These are phyloP conservation scores for Strigamia transsilvanica DNA, from an alignment of 2,888 invertebrate species.

Conservation along the genomic window DNA sequence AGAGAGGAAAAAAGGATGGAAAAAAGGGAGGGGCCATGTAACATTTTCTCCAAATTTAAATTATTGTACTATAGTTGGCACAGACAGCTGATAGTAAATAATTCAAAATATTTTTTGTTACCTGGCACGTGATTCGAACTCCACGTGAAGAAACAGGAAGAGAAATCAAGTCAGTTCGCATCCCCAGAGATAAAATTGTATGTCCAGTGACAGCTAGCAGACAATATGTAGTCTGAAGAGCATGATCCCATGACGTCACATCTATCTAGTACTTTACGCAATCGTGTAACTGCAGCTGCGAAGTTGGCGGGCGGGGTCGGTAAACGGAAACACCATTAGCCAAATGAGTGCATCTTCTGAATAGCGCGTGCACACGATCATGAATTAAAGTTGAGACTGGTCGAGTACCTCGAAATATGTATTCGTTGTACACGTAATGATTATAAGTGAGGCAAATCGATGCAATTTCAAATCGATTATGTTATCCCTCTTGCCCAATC, in stretches of 20 bases:
- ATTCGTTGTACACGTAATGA: neutral
- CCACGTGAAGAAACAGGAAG: conserved; percentile 24
- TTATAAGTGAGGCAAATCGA: neutral
- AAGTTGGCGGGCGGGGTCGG: conserved; percentile 37
- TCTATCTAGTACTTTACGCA: conserved; percentile 32
- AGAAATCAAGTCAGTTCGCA: conserved; percentile 30
- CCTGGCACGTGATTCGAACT: conserved; percentile 15
- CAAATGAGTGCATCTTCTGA: conserved; percentile 30
- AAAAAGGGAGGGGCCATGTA: conserved; percentile 11
- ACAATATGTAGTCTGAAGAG: conserved; percentile 1
- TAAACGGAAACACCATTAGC: conserved; percentile 6
- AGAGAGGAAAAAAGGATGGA: neutral
- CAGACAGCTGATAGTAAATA: conserved; percentile 14
- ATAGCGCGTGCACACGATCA: conserved; percentile 7
- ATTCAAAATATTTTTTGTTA: conserved; percentile 20
- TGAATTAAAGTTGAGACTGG: neutral
- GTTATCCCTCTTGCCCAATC: neutral
- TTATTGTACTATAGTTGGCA: conserved; percentile 6
- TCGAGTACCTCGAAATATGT: neutral
- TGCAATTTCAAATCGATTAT: neutral
- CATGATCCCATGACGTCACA: conserved; percentile 20
- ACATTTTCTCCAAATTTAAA: neutral
- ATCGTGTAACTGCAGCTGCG: conserved; percentile 29
- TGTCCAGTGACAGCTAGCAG: conserved; percentile 20
- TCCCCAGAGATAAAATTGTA: conserved; percentile 24